phyloP scores from a whole-genome alignment of 2,113 vertebrate species.

The Microtus richardsoni region DNA sequence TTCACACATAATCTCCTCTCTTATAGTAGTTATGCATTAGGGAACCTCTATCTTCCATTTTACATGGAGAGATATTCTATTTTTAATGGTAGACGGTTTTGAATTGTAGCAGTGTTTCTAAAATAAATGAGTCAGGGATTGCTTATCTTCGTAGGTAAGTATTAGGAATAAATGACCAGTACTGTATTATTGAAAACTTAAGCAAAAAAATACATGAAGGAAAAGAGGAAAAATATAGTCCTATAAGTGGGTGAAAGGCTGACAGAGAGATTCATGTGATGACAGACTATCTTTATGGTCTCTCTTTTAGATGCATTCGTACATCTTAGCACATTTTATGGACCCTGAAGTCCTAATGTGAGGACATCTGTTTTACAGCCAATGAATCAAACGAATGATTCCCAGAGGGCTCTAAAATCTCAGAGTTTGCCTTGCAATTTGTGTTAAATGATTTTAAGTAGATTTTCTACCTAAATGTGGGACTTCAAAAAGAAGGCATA shows the following conservation, averaged over 20 bases:
- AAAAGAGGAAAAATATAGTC: not conserved
- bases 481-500: not conserved
- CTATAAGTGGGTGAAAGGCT: not conserved
- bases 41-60: not conserved
- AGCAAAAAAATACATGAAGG: not conserved
- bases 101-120: not conserved
- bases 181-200: not conserved
- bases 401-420: constrained; percentile 48
- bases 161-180: not conserved
- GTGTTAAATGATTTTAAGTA: constrained; percentile 21
- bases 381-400: constrained; percentile 62
- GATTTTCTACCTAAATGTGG: not conserved
- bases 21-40: not conserved
- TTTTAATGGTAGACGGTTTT: not conserved
- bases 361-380: constrained; percentile 67
- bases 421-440: constrained; percentile 55
- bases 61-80: not conserved
- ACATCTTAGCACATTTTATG: constrained; percentile 56
- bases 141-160: not conserved
- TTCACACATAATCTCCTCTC: not conserved
- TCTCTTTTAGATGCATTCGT: constrained; percentile 30
- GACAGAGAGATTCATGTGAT: not conserved
- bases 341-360: constrained; percentile 63
- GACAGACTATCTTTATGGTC: not conserved
- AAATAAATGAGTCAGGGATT: not conserved